These are phyloP conservation scores for Aradophagus sp. DNA, from an alignment of 1,140 invertebrate species.

Conservation along the genomic window DNA sequence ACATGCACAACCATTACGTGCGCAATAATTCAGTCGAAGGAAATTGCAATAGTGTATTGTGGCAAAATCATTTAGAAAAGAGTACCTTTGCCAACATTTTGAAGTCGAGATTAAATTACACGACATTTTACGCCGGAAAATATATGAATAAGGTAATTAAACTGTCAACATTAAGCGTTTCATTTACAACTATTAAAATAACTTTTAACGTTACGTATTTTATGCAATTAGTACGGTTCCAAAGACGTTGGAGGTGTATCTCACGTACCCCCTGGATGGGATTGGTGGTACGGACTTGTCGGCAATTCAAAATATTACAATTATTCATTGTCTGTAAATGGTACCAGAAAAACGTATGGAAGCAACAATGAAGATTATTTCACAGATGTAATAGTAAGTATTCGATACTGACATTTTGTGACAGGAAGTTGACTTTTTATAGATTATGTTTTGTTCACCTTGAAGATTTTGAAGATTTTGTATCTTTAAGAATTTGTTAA, in stretches of 20 bases:
- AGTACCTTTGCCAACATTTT: constrained; percentile 82
- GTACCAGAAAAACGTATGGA: constrained; percentile 77
- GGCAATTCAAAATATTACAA: constrained; percentile 93
- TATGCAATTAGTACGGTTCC: constrained; percentile 22
- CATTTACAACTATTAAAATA: not conserved
- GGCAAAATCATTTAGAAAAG: constrained; percentile 80
- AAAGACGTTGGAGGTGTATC: constrained; percentile 77
- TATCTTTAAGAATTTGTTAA: not conserved
- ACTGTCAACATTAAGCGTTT: not conserved
- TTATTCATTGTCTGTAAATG: constrained; percentile 90
- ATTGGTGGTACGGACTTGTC: constrained; percentile 85
- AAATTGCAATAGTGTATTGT: constrained; percentile 82
- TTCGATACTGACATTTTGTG: not conserved
- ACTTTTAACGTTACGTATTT: constrained; percentile 5
- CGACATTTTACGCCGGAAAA: constrained; percentile 90
- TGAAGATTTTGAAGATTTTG: no score
- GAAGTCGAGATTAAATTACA: constrained; percentile 79
- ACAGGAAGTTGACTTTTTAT: no score
- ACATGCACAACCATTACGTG: constrained; percentile 88
- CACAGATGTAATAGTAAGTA: constrained; percentile 88
- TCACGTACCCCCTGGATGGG: constrained; percentile 87
- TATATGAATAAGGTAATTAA: constrained; percentile 84
- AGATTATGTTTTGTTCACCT: no score
- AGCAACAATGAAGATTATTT: constrained; percentile 80
- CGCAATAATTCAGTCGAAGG: constrained; percentile 86